phyloP scores from a whole-genome alignment of 2,113 vertebrate genomes.

The Phylloscopus trochilus region DNA sequence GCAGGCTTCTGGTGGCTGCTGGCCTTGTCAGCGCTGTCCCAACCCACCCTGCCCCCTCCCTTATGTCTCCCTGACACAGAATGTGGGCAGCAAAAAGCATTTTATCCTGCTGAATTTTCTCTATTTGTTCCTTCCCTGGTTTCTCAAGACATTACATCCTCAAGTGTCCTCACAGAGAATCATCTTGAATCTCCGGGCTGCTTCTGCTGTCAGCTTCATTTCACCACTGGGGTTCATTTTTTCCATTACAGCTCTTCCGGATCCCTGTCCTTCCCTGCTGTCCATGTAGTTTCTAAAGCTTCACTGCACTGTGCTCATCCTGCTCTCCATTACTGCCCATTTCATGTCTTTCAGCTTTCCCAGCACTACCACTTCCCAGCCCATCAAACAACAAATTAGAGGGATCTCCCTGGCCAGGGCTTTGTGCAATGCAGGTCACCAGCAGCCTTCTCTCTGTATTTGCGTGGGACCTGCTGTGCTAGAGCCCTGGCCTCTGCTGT shows the following conservation, averaged over 20 bases:
- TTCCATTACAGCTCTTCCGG: not conserved
- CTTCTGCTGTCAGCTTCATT: not conserved
- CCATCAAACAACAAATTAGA: not conserved
- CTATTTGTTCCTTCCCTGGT: fast-evolving
- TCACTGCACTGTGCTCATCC: fast-evolving
- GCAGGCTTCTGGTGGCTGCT: fast-evolving
- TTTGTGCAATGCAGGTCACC: fast-evolving
- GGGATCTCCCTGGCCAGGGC: fast-evolving
- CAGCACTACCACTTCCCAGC: not conserved
- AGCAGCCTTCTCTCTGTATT: not conserved
- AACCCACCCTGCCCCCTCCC: fast-evolving
- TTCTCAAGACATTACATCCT: not conserved
- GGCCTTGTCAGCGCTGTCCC: not conserved
- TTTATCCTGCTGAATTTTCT: not conserved
- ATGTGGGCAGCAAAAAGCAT: not conserved
- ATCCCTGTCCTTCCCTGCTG: not conserved
- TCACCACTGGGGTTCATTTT: not conserved
- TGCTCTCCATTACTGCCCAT: not conserved
- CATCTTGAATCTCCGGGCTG: not conserved
- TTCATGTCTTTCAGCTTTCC: not conserved
- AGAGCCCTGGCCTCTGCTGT: not conserved
- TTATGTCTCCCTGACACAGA: not conserved
- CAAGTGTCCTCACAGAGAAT: not conserved
- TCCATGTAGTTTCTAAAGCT: not conserved
- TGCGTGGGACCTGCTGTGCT: not conserved